Base-by-base conservation (phyloP, 1,140 invertebrate genomes). In the Phocides pigmalion region DNA sequence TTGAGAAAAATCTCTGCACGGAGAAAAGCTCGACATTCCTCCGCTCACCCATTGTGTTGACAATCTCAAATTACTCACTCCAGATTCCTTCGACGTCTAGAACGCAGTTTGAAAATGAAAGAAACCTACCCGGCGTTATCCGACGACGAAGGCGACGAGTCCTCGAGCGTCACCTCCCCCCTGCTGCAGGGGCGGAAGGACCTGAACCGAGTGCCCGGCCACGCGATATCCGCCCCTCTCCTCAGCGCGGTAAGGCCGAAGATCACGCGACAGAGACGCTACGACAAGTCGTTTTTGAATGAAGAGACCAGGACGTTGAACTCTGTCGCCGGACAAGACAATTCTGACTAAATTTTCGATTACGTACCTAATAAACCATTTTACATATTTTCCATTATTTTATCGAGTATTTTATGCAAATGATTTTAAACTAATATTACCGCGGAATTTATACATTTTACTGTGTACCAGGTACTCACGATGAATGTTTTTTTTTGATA, bases 71-170 rank as follows among this genome's bases (percentile, higher is more conserved):
- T 32, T 42, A 35, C 53, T 50, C 62, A 59, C 56, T 68, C n/a
- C 66, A 90, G 86, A 70, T 89, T 89, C 66, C 80, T 92, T 25
- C 81, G 93, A 68, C 89, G 94, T 28, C 79, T 95, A 66, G 94
- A 95, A 76, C 87, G 92, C 64, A 94, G 94, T 76, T 76, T 95
- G 49, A 94, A 93, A 81, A 90, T 93, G 76, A 93, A 93, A 61
- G 93, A 94, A 72, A 91, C 86, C 58, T 92, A 90, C 58, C 82
- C 92, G 9, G 91, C 90, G 66, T 89, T 94, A 51, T 93, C 93
- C 20, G 93, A 94, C 62, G 93, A 94, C 62, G 93, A 93, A 74
- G 93, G 89, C 3, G 91, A 92, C 73, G 90, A 92, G 56, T 93
- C 92, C 1, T 93, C 92, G 5, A 92, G 92, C 68, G 93, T 93